Evolutionary conservation across 2,113 vertebrate genomes (phyloP).

Genomic region (Promerops cafer): DNA sequence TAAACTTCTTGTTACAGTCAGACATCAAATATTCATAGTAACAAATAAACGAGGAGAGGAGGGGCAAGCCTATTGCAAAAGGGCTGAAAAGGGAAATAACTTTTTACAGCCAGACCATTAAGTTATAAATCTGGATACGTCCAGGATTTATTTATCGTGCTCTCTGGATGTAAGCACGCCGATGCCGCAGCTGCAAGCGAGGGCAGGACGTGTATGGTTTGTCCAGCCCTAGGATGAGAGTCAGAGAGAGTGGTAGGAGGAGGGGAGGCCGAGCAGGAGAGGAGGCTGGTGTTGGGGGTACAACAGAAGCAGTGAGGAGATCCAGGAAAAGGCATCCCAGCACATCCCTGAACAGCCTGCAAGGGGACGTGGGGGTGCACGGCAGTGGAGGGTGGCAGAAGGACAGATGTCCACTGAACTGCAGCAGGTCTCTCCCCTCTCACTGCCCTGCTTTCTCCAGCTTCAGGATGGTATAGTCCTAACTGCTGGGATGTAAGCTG

Average conservation of each 20-base stretch:
- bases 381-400: background rate
- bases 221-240: background rate
- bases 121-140: background rate
- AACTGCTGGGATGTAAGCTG: background rate
- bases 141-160: background rate
- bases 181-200: rapidly evolving
- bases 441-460: background rate
- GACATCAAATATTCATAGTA: conserved; percentile 50
- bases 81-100: conserved; percentile 33
- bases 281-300: background rate
- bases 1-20: conserved; percentile 27
- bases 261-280: background rate
- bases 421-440: background rate
- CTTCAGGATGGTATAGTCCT: background rate
- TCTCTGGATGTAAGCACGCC: background rate
- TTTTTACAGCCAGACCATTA: conserved; percentile 24
- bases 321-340: background rate
- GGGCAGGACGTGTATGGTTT: background rate
- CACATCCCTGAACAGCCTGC: background rate
- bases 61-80: background rate
- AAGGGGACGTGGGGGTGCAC: rapidly evolving
- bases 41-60: conserved; percentile 27
- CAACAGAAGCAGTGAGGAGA: background rate
- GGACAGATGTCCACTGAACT: background rate
- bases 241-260: background rate